Conservation (phyloP, 2,113 vertebrate genomes). For the Leptocoma aspasia region DNA sequence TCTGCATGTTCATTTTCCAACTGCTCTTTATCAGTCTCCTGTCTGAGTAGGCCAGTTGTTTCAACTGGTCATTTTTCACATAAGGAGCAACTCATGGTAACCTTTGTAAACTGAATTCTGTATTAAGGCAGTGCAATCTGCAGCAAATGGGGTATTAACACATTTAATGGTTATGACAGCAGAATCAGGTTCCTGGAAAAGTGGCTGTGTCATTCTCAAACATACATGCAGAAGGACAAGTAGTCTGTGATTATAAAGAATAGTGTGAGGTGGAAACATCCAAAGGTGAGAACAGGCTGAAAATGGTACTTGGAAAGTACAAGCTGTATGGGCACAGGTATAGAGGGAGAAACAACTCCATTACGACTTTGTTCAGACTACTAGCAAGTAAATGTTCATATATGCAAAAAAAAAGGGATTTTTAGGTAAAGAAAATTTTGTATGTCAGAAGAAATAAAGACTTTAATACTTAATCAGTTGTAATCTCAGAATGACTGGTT, state of each 20-base stretch:
- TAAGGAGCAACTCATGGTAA: background rate
- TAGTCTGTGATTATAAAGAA: background rate
- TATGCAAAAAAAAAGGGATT: background rate
- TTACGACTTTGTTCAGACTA: background rate
- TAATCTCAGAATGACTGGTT: background rate
- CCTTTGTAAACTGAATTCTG: background rate
- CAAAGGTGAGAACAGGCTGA: background rate
- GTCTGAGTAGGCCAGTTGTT: background rate
- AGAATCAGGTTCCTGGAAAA: background rate
- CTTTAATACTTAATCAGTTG: background rate
- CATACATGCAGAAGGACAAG: background rate
- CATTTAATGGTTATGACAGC: background rate
- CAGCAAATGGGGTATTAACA: background rate
- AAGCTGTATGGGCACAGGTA: background rate
- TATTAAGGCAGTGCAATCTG: background rate
- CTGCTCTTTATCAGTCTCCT: background rate
- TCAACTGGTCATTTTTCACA: background rate
- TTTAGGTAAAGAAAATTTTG: background rate
- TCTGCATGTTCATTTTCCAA: background rate
- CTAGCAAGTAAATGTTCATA: background rate
- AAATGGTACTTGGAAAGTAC: background rate
- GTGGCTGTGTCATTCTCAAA: background rate
- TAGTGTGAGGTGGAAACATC: accelerated
- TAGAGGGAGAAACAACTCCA: background rate
- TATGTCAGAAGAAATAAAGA: background rate